Evolutionary conservation across 2,888 invertebrate species (phyloP).

Genomic region (Zootermopsis nevadensis): DNA sequence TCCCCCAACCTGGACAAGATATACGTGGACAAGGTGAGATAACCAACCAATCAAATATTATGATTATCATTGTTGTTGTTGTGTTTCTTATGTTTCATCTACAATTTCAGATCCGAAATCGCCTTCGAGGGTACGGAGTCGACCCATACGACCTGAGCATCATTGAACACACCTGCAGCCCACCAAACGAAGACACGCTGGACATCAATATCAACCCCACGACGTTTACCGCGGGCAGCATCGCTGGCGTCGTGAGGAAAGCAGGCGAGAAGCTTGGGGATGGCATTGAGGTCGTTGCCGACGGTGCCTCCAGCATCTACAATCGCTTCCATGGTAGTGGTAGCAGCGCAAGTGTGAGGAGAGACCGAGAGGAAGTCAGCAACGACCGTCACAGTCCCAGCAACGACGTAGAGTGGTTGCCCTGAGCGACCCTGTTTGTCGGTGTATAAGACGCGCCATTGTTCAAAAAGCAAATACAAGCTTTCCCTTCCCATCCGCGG

Average conservation of each 20-base stretch:
- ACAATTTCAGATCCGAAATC: slow-evolving; percentile 70
- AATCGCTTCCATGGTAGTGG: slow-evolving; percentile 67
- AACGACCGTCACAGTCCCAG: slow-evolving; percentile 58
- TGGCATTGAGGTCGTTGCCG: slow-evolving; percentile 77
- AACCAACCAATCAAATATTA: not conserved
- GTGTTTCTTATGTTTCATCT: not conserved
- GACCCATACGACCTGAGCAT: slow-evolving; percentile 82
- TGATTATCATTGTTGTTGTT: not conserved
- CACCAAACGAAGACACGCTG: slow-evolving; percentile 70
- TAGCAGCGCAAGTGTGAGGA: slow-evolving; percentile 27
- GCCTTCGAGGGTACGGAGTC: slow-evolving; percentile 73
- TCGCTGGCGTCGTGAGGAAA: slow-evolving; percentile 73
- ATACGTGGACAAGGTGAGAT: slow-evolving; percentile 74
- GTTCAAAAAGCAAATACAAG: no score
- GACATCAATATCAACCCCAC: slow-evolving; percentile 78
- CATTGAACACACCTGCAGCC: slow-evolving; percentile 75
- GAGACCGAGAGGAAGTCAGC: slow-evolving; percentile 50
- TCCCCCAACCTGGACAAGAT: slow-evolving; percentile 77
- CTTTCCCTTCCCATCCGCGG: no score
- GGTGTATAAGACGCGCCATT: no score
- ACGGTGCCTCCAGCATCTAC: slow-evolving; percentile 77
- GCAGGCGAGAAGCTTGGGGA: slow-evolving; percentile 78
- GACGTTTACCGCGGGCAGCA: slow-evolving; percentile 79
- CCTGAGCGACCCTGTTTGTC: slow-evolving; percentile 53
- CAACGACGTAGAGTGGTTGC: slow-evolving; percentile 63